These are phyloP conservation scores for Tangara arthus DNA, from an alignment of 2,797 vertebrate genomes.

Conservation along the genomic window DNA sequence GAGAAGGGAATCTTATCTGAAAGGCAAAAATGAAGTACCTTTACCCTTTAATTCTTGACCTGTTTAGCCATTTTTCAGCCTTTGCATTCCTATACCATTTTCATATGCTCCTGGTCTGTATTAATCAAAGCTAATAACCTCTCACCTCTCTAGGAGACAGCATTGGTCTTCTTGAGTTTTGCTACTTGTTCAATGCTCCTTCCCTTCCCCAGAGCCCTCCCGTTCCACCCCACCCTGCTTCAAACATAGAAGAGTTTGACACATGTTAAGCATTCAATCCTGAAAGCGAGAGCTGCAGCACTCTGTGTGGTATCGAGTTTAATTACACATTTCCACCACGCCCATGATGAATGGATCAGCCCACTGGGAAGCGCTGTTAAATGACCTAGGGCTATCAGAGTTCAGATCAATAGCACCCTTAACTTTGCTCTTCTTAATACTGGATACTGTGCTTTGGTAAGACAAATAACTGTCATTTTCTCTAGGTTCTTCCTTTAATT, in stretches of 20 bases:
- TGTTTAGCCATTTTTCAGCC: background rate
- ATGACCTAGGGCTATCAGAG: background rate
- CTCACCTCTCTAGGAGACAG: background rate
- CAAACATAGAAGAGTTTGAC: background rate
- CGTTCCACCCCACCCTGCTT: background rate
- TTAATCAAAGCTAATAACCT: background rate
- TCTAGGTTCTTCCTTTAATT: background rate
- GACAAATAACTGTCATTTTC: background rate
- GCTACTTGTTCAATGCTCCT: background rate
- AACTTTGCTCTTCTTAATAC: background rate
- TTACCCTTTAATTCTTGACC: background rate
- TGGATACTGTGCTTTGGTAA: background rate
- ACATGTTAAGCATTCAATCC: background rate
- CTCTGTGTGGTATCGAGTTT: background rate
- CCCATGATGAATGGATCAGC: background rate
- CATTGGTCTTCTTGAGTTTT: background rate
- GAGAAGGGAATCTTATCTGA: background rate
- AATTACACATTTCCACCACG: background rate
- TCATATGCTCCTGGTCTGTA: background rate
- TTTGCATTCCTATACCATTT: background rate
- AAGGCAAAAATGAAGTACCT: background rate
- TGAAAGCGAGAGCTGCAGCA: background rate
- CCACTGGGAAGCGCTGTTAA: rapidly evolving
- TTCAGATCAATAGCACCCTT: background rate
- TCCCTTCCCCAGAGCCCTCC: background rate